Evolutionary conservation across 2,113 vertebrate species (phyloP), one percentile per base, ranked within the genome.

Genomic region (Struthio camelus): DNA sequence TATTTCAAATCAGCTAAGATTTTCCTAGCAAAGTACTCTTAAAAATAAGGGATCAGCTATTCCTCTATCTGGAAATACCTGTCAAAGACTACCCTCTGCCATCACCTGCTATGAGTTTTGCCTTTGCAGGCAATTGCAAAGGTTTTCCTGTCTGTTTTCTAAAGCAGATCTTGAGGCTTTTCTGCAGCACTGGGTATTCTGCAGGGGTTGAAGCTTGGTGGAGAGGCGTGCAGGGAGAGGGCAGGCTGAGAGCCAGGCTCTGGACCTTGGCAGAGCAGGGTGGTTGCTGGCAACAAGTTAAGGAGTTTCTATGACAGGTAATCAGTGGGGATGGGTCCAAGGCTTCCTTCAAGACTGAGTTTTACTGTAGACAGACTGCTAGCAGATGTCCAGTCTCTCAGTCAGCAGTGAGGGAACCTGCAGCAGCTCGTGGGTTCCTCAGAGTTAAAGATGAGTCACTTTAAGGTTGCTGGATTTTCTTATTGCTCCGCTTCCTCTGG

Each of bases 401-500:
- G 73, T 69, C 78, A 24, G 78, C 70, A 69, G 50, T 7, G 46
- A 76, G 20, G 56, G 40, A 76, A 94, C 84, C 91, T 85, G 75
- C 28, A 70, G 72, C 75, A 86, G 69, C 66, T 87, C 50, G 11
- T 76, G 70, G 36, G 27, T 44, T 78, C 85, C 78, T 84, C 71
- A 83, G 67, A 94, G 94, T 92, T 81, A 65, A 94, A 95, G 94
- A 96, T 92, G 90, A 97, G 95, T 97, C 94, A 96, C 72, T 82
- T 85, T 56, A 96, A 93, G 56, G 85, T 92, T 95, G 82, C 38
- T 82, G 83, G 64, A 84, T 92, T 92, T 95, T 96, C 89, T 91
- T 96, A 94, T 97, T 97, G 58, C 96, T 96, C 92, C 96, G 96
- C 69, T 96, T 96, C 91, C 92, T 97, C 89, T 95, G 84, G 89